Base-by-base conservation (phyloP, 2,888 invertebrate genomes). In the Furcula furcula region DNA sequence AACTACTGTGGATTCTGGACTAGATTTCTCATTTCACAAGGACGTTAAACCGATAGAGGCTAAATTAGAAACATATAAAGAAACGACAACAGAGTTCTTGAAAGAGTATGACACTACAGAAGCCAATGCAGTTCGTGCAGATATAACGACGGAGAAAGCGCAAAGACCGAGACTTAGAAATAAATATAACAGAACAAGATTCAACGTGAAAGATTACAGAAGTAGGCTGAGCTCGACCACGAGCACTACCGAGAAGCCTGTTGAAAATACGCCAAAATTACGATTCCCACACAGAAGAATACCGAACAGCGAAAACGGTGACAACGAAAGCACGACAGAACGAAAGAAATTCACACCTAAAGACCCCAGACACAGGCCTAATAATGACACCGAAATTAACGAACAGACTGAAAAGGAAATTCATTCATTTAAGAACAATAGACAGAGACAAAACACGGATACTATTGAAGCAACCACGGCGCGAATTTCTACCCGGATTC, bases 141-240 rank as follows among this genome's bases (percentile, higher is more conserved):
- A 89, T 40, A 67, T 68, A 7, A 70, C 77, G 4, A 64, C 66
- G 9, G 64, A 64, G 2, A 78, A 76, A 60, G 46, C 69, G 28
- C 74, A 71, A 36, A 67, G 84, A 31, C 83, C 80, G 6, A 78
- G 78, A 65, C 65, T 71, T 19, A 90, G 85, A 41, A 90, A 82
- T 53, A 93, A 91, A 67, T 91, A 87, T 43, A 92, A 92, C 30
- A 82, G 94, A 31, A 94, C 94, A 1, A 85, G 93, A 46, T 94
- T 94, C 68, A 95, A 94, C 62, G 92, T 94, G 2, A 94, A 94
- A 72, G 94, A 94, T 47, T 94, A 94, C 66, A 91, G 92, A 61
- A 93, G 90, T 51, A 84, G 93, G 40, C 69, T 93, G 30, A 92
- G 90, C 53, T 89, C 90, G 0, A 90, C 91, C 0, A 89, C 91